Base-by-base conservation (phyloP, 2,113 vertebrate genomes). In the Hypanus sabinus region DNA sequence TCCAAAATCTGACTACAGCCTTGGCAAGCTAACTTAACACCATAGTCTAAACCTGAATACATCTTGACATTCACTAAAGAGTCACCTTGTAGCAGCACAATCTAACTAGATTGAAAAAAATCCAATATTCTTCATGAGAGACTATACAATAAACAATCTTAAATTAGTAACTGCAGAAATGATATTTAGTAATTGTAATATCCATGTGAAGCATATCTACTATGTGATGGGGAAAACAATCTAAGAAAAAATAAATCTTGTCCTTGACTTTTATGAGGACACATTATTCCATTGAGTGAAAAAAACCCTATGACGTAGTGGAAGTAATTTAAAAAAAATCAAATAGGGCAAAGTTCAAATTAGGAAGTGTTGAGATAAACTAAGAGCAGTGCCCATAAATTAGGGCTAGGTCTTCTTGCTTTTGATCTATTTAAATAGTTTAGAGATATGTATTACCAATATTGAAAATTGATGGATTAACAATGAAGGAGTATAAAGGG, bases 11-110 rank as follows among this genome's bases (percentile, higher is more conserved):
- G 55, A 30, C 46, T 85, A 27, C 83, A 60, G 83, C 83, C 60
- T 60, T 30, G 60, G 57, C 83, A 88, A 60, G 83, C 27, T n/a
- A 88, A 62, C 55, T 88, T 20, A 24, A 27, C 55, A 81, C 36
- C 7, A 80, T 38, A 46, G 38, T 88, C n/a, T 88, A 27, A 88
- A 88, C 30, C 24, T 88, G 57, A 88, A n/a, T 88, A 88, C 22
- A 27, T 60, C 83, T 88, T 55, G 27, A 88, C 12, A 62, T 88
- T 88, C 83, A 60, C 83, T 88, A 55, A 88, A 88, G 83, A 88
- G 57, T 88, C 57, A 62, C 55, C 27, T 7, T 88, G 27, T 6
- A 27, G 11, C 24, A 88, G 27, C 57, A 7, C 9, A n/a, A n/a
- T 30, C 10, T 87, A 27, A 60, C 83, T 87, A 24, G 24, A 60